phyloP scores from a whole-genome alignment of 2,797 vertebrate genomes.

The Cryptoprocta ferox region DNA sequence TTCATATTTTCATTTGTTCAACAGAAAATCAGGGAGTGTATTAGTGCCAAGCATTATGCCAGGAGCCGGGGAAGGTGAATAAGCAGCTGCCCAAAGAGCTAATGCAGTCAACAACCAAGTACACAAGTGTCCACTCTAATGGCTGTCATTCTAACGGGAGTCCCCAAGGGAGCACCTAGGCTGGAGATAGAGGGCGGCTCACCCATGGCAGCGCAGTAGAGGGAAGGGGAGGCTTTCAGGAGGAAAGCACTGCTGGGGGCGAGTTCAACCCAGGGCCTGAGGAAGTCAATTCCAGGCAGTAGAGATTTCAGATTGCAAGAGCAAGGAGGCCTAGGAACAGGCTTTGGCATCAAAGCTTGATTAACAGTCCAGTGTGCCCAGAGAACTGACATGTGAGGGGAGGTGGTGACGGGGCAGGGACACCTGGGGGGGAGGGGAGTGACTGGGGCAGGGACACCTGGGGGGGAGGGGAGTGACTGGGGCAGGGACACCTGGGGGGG shows the following conservation, averaged over 20 bases:
- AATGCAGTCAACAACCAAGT: background rate
- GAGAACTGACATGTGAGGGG: background rate
- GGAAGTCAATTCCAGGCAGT: background rate
- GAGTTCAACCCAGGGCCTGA: background rate
- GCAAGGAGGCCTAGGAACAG: background rate
- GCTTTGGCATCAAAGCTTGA: background rate
- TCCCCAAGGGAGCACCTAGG: background rate
- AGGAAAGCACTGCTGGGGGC: background rate
- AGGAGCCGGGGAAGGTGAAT: rapidly evolving
- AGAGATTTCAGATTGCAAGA: background rate
- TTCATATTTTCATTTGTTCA: background rate
- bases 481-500: background rate
- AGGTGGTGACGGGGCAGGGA: too few species aligned
- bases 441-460: background rate
- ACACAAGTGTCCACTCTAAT: rapidly evolving
- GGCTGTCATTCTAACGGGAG: background rate
- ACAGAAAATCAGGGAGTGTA: background rate
- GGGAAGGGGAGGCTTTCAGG: background rate
- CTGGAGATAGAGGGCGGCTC: background rate
- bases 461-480: too few species aligned
- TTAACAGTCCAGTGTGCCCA: background rate
- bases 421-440: background rate
- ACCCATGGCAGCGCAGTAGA: background rate
- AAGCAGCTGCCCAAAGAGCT: background rate
- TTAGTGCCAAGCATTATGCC: rapidly evolving